A percentile compares a stretch with the other conserved stretches of the same genome.
Evolutionary conservation across 2,797 vertebrate genomes (phyloP).

Genomic region (Hypotaenidia philippensis): DNA sequence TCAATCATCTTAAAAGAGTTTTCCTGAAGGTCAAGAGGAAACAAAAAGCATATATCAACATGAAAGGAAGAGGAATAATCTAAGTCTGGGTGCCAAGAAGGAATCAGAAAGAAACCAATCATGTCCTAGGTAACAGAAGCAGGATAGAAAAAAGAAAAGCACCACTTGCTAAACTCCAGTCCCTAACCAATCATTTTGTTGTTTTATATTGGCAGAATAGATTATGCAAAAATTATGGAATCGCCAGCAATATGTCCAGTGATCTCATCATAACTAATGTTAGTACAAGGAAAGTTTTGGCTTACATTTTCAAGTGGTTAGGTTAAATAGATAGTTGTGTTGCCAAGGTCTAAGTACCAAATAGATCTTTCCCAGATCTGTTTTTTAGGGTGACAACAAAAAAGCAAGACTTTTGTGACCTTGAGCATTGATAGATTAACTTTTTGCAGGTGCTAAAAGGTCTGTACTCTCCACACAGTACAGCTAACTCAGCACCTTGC

Average conservation of each 20-base stretch:
- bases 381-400: background rate
- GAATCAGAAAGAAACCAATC: slow-evolving; percentile 35
- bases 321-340: background rate
- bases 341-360: background rate
- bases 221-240: background rate
- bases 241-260: background rate
- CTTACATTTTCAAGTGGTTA: background rate
- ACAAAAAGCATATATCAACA: slow-evolving; percentile 32
- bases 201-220: background rate
- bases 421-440: background rate
- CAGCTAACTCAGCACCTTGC: background rate
- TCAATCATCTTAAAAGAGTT: slow-evolving; percentile 20
- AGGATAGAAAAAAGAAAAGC: background rate
- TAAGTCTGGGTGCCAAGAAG: slow-evolving; percentile 6
- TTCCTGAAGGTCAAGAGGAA: slow-evolving; percentile 57
- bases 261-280: background rate
- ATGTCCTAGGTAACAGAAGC: background rate
- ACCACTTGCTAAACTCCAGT: background rate
- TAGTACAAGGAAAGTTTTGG: background rate
- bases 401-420: background rate
- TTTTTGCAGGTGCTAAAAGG: background rate
- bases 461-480: background rate
- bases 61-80: slow-evolving; percentile 17
- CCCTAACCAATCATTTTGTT: background rate
- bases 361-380: background rate